phyloP scores from a whole-genome alignment of 37 sponge, comb jelly and placozoan species.

The Theonella swinhoei region DNA sequence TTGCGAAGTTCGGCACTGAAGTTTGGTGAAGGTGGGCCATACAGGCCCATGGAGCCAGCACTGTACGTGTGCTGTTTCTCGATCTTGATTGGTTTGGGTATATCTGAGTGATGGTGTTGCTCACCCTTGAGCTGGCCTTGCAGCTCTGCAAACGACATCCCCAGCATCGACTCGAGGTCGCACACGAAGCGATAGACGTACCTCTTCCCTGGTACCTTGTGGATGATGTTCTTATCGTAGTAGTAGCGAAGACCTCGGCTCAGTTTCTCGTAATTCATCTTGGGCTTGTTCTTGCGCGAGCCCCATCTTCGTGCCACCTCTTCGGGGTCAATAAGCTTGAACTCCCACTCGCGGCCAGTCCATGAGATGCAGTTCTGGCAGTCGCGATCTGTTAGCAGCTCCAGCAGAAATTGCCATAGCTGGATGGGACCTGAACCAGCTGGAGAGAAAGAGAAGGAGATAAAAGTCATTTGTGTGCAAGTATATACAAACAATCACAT shows the following conservation, averaged over 20 bases:
- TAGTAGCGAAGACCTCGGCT: slow-evolving; percentile 97
- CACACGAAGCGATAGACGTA: slow-evolving; percentile 97
- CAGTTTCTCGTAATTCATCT: slow-evolving; percentile 85
- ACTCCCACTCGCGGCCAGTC: slow-evolving; percentile 97
- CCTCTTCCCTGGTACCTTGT: slow-evolving; percentile 96
- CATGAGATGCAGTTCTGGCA: slow-evolving; percentile 91
- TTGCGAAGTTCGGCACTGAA: slow-evolving; percentile 46
- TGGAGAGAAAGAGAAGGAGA: slow-evolving; percentile 69
- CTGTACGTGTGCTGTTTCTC: slow-evolving; percentile 42
- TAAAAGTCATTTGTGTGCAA: no score
- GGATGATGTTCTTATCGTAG: slow-evolving; percentile 99
- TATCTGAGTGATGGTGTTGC: background rate
- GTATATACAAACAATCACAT: no score
- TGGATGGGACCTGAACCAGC: slow-evolving; percentile 85
- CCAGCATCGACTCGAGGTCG: slow-evolving; percentile 90
- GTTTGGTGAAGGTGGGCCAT: slow-evolving; percentile 29
- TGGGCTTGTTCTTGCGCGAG: slow-evolving; percentile 97
- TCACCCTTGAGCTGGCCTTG: slow-evolving; percentile 75
- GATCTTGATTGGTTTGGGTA: slow-evolving; percentile 62
- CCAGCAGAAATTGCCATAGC: slow-evolving; percentile 97
- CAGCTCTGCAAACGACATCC: slow-evolving; percentile 84
- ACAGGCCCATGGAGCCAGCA: background rate
- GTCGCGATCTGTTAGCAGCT: slow-evolving; percentile 88
- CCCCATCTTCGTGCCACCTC: slow-evolving; percentile 97
- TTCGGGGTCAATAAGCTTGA: slow-evolving; percentile 95